Conservation (phyloP, 2,113 vertebrate genomes). For the Phalacrocorax carbo region DNA sequence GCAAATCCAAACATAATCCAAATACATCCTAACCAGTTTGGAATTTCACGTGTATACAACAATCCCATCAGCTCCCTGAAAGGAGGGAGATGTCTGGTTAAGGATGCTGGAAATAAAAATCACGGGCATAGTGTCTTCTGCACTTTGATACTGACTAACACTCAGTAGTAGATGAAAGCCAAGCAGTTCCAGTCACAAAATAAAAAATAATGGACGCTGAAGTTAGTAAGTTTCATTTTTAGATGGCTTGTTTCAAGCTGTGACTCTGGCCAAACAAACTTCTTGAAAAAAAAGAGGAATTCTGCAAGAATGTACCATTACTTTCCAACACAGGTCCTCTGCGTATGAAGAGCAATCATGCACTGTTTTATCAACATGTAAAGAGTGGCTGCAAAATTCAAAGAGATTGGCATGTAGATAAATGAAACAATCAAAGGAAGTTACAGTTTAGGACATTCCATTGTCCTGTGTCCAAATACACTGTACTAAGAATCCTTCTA, state of each 20-base stretch:
- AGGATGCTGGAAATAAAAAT: not conserved
- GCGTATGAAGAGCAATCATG: not conserved
- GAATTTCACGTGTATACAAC: not conserved
- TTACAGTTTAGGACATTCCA: not conserved
- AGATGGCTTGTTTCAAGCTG: not conserved
- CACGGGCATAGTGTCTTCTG: not conserved
- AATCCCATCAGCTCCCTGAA: not conserved
- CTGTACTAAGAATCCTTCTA: not conserved
- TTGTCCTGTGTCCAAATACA: not conserved
- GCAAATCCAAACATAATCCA: slow-evolving; percentile 13
- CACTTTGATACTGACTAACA: not conserved
- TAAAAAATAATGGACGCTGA: not conserved
- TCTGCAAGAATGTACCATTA: not conserved
- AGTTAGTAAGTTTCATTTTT: not conserved
- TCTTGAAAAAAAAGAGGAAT: not conserved
- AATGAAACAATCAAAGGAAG: not conserved
- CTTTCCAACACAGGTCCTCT: not conserved
- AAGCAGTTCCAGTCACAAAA: not conserved
- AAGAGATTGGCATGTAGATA: not conserved
- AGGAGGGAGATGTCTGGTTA: not conserved
- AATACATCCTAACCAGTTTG: not conserved
- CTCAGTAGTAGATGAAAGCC: not conserved
- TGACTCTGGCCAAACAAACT: not conserved
- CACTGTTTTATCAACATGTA: not conserved
- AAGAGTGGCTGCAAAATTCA: not conserved